phyloP scores from a whole-genome alignment of 2,797 vertebrate species.

The Echeneis naucrates region DNA sequence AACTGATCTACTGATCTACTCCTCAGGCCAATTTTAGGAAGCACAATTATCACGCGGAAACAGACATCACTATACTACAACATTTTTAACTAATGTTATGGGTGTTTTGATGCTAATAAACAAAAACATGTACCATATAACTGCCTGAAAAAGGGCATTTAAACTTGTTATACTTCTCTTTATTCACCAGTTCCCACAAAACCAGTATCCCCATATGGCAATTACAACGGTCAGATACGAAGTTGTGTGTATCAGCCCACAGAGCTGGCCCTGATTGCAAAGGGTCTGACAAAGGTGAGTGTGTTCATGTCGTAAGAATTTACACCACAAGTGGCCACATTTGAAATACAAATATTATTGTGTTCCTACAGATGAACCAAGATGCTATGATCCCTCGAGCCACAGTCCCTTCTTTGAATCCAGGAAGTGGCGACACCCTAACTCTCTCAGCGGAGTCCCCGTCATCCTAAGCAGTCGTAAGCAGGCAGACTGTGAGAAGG shows the following conservation, averaged over 20 bases:
- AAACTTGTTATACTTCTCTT: background rate
- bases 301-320: background rate
- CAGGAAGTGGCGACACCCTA: constrained; percentile 80
- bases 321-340: background rate
- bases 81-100: background rate
- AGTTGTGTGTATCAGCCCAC: constrained; percentile 94
- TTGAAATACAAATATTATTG: constrained; percentile 13
- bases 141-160: background rate
- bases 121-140: background rate
- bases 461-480: constrained; percentile 50
- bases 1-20: constrained; percentile 17
- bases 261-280: constrained; percentile 91
- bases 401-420: constrained; percentile 74
- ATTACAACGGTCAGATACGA: constrained; percentile 88
- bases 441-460: constrained; percentile 77
- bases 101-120: background rate
- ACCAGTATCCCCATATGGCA: constrained; percentile 88
- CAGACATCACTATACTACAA: background rate
- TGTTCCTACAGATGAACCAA: constrained; percentile 75
- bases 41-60: background rate
- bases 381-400: constrained; percentile 84
- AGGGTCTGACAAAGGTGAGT: constrained; percentile 86
- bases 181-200: constrained; percentile 77
- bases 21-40: constrained; percentile 1
- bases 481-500: constrained; percentile 44